Base-by-base conservation (phyloP, 2,888 invertebrate genomes). In the Sympetrum striolatum region DNA sequence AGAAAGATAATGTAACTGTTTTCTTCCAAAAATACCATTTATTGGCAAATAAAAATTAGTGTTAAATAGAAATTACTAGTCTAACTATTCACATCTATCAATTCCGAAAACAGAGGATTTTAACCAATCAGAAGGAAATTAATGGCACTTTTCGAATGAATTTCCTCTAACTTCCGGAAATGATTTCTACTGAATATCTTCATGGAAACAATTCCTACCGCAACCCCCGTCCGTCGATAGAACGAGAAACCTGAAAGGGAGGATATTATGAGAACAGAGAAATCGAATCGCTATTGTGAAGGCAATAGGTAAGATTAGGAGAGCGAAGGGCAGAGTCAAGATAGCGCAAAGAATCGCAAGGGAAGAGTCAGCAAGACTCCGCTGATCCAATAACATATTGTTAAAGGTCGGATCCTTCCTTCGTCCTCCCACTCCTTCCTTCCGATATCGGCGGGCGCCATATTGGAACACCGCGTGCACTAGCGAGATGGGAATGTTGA, bases 311-410 rank as follows among this genome's bases (percentile, higher is more conserved):
- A 44, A 44, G 4, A 44, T 44, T n/a, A 82, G 58, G 82, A 82
- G 53, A n/a, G 15, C 3, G 39, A 37, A 37, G 18, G n/a, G 15
- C 6, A 39, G 48, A 44, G 86, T 12, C 5, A 44, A 82, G 58
- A 25, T 31, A 31, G 25, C 14, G 82, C 12, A 37, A 82, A 58
- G 58, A 82, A 82, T 82, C 82, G 82, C 82, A 82, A 60, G n/a
- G 39, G 60, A 86, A 86, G 86, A 86, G 86, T 86, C 86, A 86
- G 82, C 82, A 82, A 82, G 60, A 86, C 86, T 37, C 60, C 60
- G 86, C 86, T 86, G 86, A 86, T 86, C 86, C 86, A 86, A 86
- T 86, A 86, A 86, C 86, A 86, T 86, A 86, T 64, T 86, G 86
- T 86, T 86, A 86, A 86, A 86, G 86, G 86, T 86, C 64, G 60